phyloP scores from a whole-genome alignment of 2,888 invertebrate genomes.

The Macaria notata region DNA sequence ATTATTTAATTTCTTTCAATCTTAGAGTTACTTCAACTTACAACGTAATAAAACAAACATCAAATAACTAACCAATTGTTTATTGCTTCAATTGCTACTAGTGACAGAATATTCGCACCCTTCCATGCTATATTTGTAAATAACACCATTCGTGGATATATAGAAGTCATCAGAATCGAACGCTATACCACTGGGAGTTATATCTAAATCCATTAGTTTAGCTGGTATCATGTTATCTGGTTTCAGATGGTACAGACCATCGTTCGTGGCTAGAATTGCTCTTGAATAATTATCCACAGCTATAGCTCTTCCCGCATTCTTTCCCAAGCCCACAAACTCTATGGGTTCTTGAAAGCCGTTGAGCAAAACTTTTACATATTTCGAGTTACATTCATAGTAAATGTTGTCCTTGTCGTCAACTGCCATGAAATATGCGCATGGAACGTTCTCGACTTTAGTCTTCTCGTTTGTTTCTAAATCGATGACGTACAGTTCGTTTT shows the following conservation, averaged over 20 bases:
- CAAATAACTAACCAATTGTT: too few relatives aligned
- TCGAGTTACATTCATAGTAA: conserved; percentile 73
- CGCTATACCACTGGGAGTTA: conserved; percentile 61
- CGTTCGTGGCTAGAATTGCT: conserved; percentile 64
- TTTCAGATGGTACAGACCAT: conserved; percentile 65
- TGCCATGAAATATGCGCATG: conserved; percentile 69
- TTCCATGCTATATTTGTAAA: conserved; percentile 59
- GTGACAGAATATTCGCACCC: conserved; percentile 37
- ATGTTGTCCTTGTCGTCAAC: conserved; percentile 65
- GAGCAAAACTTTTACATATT: conserved; percentile 67
- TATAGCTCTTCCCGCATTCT: conserved; percentile 66
- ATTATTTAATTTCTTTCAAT: too few relatives aligned
- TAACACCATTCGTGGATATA: conserved; percentile 60
- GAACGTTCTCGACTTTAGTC: conserved; percentile 55
- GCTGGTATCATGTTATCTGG: conserved; percentile 64
- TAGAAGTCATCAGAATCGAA: conserved; percentile 56
- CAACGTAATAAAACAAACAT: too few relatives aligned
- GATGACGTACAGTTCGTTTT: conserved; percentile 62
- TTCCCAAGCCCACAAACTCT: conserved; percentile 68
- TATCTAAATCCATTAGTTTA: conserved; percentile 69
- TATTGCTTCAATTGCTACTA: not conserved
- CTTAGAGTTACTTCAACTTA: too few relatives aligned
- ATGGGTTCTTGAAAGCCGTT: conserved; percentile 71
- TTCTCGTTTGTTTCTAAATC: conserved; percentile 62
- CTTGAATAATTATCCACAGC: conserved; percentile 49